Conservation (phyloP, 23 tunicate genomes). For the Diplosoma virens region DNA sequence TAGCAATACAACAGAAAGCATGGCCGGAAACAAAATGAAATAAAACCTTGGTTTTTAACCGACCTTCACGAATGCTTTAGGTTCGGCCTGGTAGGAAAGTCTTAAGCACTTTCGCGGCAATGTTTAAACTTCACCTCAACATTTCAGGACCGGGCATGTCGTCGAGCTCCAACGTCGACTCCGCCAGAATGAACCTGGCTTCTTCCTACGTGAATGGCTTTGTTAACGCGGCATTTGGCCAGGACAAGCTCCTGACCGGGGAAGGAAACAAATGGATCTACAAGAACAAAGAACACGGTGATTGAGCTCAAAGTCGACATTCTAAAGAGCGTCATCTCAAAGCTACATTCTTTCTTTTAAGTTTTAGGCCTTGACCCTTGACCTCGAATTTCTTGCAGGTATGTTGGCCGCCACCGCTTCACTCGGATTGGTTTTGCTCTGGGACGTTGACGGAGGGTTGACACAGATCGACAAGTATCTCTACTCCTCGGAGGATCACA, state of each 20-base stretch:
- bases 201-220: constrained; percentile 96
- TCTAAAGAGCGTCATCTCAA: neutral
- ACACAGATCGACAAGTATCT: constrained; percentile 88
- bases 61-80: too few relatives aligned
- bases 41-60: too few relatives aligned
- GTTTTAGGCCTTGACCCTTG: too few relatives aligned
- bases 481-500: constrained; percentile 93
- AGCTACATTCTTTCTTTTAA: too few relatives aligned
- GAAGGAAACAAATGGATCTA: constrained; percentile 98
- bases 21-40: too few relatives aligned
- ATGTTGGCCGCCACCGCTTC: constrained; percentile 98
- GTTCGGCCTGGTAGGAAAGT: too few relatives aligned
- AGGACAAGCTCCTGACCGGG: constrained; percentile 82
- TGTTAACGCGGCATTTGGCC: constrained; percentile 91
- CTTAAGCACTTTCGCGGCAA: too few relatives aligned
- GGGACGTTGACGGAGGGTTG: constrained; percentile 99
- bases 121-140: too few relatives aligned
- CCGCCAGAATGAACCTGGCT: constrained; percentile 91
- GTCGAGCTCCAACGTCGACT: constrained; percentile 65
- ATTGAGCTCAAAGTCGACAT: neutral
- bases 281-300: constrained; percentile 96
- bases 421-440: constrained; percentile 81
- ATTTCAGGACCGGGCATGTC: constrained; percentile 60
- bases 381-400: constrained; percentile 41
- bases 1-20: too few relatives aligned